phyloP scores from a whole-genome alignment of 2,113 vertebrate genomes.

The Columba janthina region DNA sequence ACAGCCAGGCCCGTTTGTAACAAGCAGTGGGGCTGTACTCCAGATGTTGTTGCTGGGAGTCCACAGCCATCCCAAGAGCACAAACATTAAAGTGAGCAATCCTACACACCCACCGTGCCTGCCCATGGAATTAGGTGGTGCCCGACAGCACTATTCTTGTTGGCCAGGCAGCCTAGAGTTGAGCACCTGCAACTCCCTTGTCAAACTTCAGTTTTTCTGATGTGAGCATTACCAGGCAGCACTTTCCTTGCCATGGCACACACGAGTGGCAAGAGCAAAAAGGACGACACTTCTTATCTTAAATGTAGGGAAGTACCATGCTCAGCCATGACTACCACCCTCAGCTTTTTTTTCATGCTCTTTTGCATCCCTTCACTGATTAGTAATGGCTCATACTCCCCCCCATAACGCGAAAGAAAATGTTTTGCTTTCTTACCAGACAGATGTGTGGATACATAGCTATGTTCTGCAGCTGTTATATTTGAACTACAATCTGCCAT shows the following conservation, averaged over 20 bases:
- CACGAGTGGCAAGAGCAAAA: background rate
- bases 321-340: background rate
- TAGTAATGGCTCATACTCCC: background rate
- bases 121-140: background rate
- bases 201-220: background rate
- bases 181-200: background rate
- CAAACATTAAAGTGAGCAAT: background rate
- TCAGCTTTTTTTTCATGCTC: background rate
- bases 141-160: background rate
- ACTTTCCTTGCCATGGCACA: background rate
- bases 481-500: background rate
- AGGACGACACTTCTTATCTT: background rate
- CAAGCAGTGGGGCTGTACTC: background rate
- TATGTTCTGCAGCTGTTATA: background rate
- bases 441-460: background rate
- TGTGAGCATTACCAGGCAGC: background rate
- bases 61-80: background rate
- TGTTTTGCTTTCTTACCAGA: background rate
- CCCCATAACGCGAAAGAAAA: background rate
- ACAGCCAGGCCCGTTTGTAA: background rate
- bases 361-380: background rate
- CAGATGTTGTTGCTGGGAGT: background rate
- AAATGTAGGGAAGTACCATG: background rate
- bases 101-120: background rate
- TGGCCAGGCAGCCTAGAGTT: background rate